Conservation (phyloP, 2,113 vertebrate species). For the Elgaria multicarinata region DNA sequence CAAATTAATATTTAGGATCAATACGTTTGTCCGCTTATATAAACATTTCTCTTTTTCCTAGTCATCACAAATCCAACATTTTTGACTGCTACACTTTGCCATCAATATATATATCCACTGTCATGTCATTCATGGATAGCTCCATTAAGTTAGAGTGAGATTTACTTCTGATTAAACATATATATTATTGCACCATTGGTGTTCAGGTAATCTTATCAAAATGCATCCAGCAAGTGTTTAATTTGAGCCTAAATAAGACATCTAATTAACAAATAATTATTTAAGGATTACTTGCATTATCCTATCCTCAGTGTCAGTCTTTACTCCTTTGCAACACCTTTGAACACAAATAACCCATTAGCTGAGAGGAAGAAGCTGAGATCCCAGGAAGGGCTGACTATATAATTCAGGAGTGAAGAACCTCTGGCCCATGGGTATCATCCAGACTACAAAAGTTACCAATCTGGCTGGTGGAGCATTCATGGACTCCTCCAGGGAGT, state of each 20-base stretch:
- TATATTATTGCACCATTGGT: too few relatives aligned
- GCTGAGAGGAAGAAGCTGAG: neutral
- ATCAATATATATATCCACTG: too few relatives aligned
- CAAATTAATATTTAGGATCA: neutral
- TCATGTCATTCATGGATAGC: neutral
- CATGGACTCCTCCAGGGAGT: too few relatives aligned
- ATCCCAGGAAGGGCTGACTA: neutral
- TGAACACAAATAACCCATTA: conserved; percentile 21
- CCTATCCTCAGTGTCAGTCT: conserved; percentile 57
- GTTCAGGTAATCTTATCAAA: too few relatives aligned
- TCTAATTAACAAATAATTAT: neutral
- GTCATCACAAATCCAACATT: neutral
- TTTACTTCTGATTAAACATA: too few relatives aligned
- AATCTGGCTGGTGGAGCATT: too few relatives aligned
- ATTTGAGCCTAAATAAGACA: neutral
- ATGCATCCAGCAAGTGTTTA: neutral
- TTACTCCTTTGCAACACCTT: conserved; percentile 63
- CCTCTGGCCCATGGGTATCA: too few relatives aligned
- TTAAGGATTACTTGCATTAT: conserved; percentile 27
- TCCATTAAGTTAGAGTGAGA: too few relatives aligned
- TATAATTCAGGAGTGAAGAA: neutral
- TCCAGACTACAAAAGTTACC: too few relatives aligned
- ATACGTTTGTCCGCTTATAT: neutral
- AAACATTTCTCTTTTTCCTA: neutral
- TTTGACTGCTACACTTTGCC: neutral